These are phyloP conservation scores for Drosophila fungiperda DNA, from an alignment of 2,888 invertebrate species.

Conservation along the genomic window DNA sequence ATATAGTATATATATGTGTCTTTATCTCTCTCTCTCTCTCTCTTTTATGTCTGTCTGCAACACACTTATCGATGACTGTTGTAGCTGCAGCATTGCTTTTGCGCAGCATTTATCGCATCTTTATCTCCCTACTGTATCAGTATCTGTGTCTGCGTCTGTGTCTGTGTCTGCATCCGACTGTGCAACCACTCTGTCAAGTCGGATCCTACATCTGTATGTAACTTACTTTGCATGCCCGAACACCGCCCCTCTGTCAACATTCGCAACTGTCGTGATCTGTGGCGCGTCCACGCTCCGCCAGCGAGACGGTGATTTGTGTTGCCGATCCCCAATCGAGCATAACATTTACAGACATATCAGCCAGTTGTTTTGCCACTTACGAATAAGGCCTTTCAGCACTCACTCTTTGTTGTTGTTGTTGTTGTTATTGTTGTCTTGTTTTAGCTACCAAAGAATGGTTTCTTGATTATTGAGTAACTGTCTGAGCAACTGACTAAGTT, in stretches of 20 bases:
- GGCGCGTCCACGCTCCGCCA: constrained; percentile 6
- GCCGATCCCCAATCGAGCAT: constrained; percentile 76
- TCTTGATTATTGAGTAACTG: constrained; percentile 6
- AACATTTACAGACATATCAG: constrained; percentile 72
- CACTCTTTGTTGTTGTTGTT: constrained; percentile 16
- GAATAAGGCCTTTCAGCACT: constrained; percentile 27
- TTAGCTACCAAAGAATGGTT: constrained; percentile 21
- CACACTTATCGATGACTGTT: constrained; percentile 59
- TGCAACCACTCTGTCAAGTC: constrained; percentile 22
- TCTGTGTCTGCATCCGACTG: constrained; percentile 15
- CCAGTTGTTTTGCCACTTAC: constrained; percentile 63
- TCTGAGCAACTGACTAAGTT: constrained; percentile 16
- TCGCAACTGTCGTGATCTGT: constrained; percentile 39
- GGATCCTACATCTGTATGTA: constrained; percentile 18
- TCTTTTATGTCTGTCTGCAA: constrained; percentile 19
- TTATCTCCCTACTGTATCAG: constrained; percentile 27
- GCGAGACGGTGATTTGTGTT: constrained; percentile 37
- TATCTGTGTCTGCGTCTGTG: constrained; percentile 31
- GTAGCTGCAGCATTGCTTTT: constrained; percentile 38
- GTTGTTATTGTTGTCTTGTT: constrained; percentile 29
- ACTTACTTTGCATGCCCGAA: constrained; percentile 37
- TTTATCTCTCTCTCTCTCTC: constrained; percentile 9
- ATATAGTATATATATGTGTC: constrained; percentile 8
- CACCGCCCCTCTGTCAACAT: constrained; percentile 19
- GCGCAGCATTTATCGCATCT: constrained; percentile 41